Evolutionary conservation across 1,140 invertebrate species (phyloP), one percentile per base, ranked within the genome.

Genomic region (Acromyrmex charruanus): DNA sequence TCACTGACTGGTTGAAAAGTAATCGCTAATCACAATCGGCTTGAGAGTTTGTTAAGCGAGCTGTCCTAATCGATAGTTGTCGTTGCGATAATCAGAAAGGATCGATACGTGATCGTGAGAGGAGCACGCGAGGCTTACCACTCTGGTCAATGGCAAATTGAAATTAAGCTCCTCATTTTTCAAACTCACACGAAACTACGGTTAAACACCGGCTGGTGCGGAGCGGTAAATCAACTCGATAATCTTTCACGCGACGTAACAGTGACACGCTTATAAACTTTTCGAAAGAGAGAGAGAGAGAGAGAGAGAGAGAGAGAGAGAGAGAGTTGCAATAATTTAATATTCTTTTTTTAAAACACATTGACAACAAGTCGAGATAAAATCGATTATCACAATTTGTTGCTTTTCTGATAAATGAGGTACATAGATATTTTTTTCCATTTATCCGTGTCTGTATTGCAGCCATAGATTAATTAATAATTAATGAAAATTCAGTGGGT

Each of bases 81-180:
- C 28, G 71, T 89, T 55, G 75, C 68, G 88, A 89, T 89, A 90
- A 81, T 35, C 75, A 59, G 51, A 18, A 61, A 14, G 53, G n/a
- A 44, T 89, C 88, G 88, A 58, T 72, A 51, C 35, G 71, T 31
- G 85, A 90, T 85, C 86, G 61, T 63, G 86, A 61, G 61, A 59
- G 75, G 31, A 77, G 55, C 89, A 90, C 89, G 89, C 89, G 63
- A 90, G 69, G 74, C 72, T 63, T 75, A 74, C 88, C 59, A 49
- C 58, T 25, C 18, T 49, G 51, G 39, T 74, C 88, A 86, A 55
- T 85, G 86, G 69, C 88, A 90, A 90, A 90, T 90, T 90, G 89
- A 90, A 90, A 90, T 90, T 87, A 87, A 90, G 80, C 88, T 87
- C 35, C 66, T 77, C 86, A 87, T 90, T 87, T 90, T 90, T 90